These are phyloP conservation scores for Shinisaurus crocodilurus DNA, from an alignment of 2,113 vertebrate species.

Conservation along the genomic window DNA sequence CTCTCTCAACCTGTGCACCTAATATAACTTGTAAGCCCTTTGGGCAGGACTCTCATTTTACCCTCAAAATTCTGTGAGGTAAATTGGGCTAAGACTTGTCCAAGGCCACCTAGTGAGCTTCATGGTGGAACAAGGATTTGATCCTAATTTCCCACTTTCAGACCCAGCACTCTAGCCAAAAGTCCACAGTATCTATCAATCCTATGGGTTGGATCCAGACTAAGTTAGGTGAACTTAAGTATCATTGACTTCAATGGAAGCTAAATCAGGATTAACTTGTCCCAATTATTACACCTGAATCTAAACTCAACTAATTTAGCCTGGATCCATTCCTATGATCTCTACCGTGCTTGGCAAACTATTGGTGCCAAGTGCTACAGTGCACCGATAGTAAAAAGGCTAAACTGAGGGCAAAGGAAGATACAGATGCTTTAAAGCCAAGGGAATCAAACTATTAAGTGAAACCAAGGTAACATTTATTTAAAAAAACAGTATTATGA, in stretches of 20 bases:
- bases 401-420: neutral
- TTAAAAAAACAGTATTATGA: neutral
- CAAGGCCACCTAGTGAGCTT: neutral
- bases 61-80: neutral
- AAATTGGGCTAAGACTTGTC: neutral
- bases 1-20: neutral
- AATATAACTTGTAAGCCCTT: neutral
- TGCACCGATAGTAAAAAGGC: neutral
- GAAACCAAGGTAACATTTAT: slow-evolving; percentile 58
- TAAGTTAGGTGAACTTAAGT: too few relatives aligned
- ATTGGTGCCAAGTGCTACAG: neutral
- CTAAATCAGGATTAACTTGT: too few relatives aligned
- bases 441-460: slow-evolving; percentile 43
- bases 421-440: slow-evolving; percentile 1
- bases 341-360: neutral
- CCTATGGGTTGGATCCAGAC: too few relatives aligned
- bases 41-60: neutral
- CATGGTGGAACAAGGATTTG: neutral
- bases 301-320: too few relatives aligned
- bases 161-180: neutral
- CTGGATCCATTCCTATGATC: neutral
- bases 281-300: too few relatives aligned
- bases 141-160: neutral
- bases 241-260: too few relatives aligned
- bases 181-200: neutral